Base-by-base conservation (phyloP, 2,113 vertebrate species). In the human region DNA sequence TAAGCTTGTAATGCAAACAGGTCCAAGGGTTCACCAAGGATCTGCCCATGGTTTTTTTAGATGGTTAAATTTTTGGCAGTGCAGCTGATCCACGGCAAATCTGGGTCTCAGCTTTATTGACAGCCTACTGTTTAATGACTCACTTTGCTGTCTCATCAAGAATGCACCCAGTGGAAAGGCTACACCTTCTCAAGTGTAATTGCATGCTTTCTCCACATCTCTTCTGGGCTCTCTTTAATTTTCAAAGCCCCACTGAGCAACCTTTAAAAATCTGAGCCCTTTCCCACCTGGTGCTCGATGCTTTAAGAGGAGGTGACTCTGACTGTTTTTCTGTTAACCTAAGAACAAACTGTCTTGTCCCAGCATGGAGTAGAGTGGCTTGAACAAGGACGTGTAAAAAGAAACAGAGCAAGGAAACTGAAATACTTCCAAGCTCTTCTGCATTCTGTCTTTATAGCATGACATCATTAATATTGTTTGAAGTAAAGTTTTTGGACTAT, bases 251-350 rank as follows among this genome's bases (percentile, higher is more conserved):
- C 78, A 40, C 72, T 94, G 90, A 96, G 95, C 90, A 97, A 90
- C 30, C 94, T 98, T 96, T 97, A 88, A 97, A 96, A 97, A 88
- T 95, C 43, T 22, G 17, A 90, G 48, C 84, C 80, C 81, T 97
- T 90, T 81, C 81, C 93, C 84, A 90, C 94, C 92, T 93, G 87
- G 84, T 9, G 32, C 90, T 95, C 87, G n/a, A 88, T 9, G 18
- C 87, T 96, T 96, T 90, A 81, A 89, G 68, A 96, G 4, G 70
- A n/a, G 66, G 20, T 23, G 79, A 94, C n/a, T 88, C 94, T 88
- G 90, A 84, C 57, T 79, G 27, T 84, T 88, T 93, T 95, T 61
- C 84, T 96, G 70, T 90, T 88, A 95, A 93, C 84, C 66, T 50
- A 85, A 93, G 94, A 96, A 81, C 68, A 96, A 94, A 88, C 78